These are phyloP conservation scores for Sturmia bella DNA, from an alignment of 2,888 invertebrate species.

Conservation along the genomic window DNA sequence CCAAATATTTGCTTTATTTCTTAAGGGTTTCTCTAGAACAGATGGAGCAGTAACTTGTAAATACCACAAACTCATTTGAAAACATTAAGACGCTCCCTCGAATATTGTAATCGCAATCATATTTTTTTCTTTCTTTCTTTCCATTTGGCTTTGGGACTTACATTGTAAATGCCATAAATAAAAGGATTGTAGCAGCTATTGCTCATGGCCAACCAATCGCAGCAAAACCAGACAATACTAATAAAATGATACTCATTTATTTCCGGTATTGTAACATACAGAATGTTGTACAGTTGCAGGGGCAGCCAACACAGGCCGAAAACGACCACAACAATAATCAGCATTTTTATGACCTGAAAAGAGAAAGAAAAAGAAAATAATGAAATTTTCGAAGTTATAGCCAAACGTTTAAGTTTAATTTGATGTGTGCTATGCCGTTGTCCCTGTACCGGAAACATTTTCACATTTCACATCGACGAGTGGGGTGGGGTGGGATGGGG, in stretches of 20 bases:
- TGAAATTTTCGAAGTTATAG: neutral
- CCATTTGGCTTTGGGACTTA: too few relatives aligned
- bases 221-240: constrained; percentile 92
- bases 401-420: too few relatives aligned
- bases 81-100: neutral
- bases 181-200: constrained; percentile 95
- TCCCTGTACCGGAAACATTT: too few relatives aligned
- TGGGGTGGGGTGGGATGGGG: too few relatives aligned
- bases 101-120: neutral
- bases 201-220: constrained; percentile 94
- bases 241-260: constrained; percentile 90
- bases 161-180: constrained; percentile 94
- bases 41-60: too few relatives aligned
- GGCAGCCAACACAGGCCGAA: constrained; percentile 94
- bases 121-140: constrained; percentile 12
- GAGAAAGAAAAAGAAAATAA: neutral
- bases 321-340: constrained; percentile 90
- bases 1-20: too few relatives aligned
- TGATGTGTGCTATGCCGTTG: too few relatives aligned
- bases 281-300: constrained; percentile 88
- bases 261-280: constrained; percentile 86
- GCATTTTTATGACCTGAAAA: constrained; percentile 92
- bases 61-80: too few relatives aligned
- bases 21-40: too few relatives aligned
- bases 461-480: too few relatives aligned